A percentile compares a stretch with the other conserved stretches of the same genome.
These are phyloP conservation scores for Bemisia tabaci DNA, from an alignment of 1,140 invertebrate species.

Conservation along the genomic window DNA sequence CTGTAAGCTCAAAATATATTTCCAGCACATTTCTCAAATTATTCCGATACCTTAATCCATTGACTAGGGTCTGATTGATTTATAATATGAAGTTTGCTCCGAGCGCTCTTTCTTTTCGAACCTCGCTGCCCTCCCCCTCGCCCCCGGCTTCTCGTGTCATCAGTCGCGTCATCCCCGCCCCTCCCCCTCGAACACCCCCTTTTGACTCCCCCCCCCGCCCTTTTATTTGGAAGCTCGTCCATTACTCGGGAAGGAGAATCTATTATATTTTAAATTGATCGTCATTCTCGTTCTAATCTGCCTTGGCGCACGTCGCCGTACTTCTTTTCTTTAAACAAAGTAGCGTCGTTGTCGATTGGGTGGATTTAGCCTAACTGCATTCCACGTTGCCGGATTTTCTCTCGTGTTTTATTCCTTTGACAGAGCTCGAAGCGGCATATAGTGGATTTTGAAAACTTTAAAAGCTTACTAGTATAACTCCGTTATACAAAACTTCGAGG, in stretches of 20 bases:
- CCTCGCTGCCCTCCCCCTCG: not conserved
- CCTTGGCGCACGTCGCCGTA: not conserved
- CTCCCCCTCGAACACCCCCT: not conserved
- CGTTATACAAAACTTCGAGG: too few species aligned
- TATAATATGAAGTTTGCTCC: not conserved
- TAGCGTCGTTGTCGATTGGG: too few species aligned
- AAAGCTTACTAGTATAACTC: too few species aligned
- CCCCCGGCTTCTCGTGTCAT: not conserved
- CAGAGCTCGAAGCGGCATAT: too few species aligned
- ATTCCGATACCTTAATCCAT: not conserved
- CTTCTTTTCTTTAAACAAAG: not conserved
- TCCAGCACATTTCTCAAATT: not conserved
- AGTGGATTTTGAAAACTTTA: too few species aligned
- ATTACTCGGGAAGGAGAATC: not conserved
- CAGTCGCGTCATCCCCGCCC: not conserved
- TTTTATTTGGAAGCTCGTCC: not conserved
- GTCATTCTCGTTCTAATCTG: not conserved
- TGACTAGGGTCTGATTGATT: not conserved
- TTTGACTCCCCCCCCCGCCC: not conserved
- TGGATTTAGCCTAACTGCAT: too few species aligned
- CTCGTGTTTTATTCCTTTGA: too few species aligned
- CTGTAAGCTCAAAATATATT: not conserved
- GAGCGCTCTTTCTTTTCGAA: not conserved
- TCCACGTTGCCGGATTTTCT: too few species aligned
- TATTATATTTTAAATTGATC: slow-evolving; percentile 1